Evolutionary conservation across 1,140 invertebrate genomes (phyloP).

Genomic region (Musca domestica): DNA sequence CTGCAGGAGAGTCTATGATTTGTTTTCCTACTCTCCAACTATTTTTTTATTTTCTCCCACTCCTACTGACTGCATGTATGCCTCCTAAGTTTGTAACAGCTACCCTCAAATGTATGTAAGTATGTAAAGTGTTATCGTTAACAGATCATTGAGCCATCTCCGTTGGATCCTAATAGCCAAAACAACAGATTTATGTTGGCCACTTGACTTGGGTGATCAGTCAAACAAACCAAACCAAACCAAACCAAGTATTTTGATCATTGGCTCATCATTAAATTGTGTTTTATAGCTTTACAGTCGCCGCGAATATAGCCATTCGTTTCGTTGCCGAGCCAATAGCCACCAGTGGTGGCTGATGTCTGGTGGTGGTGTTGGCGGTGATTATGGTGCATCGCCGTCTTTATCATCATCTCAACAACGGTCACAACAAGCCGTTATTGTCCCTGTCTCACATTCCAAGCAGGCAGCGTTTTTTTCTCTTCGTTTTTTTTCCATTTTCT

Average conservation of each 20-base stretch:
- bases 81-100: too few species aligned
- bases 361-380: too few species aligned
- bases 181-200: neutral
- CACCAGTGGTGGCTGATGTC: too few species aligned
- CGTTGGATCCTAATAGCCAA: neutral
- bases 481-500: neutral
- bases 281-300: conserved; percentile 14
- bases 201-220: neutral
- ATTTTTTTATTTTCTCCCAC: too few species aligned
- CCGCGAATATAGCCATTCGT: neutral
- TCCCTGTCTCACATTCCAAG: neutral
- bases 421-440: too few species aligned
- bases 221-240: neutral
- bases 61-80: too few species aligned
- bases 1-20: too few species aligned
- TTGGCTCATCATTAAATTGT: conserved; percentile 6
- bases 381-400: too few species aligned
- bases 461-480: neutral
- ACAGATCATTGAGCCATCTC: neutral
- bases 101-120: too few species aligned
- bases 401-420: too few species aligned
- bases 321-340: too few species aligned
- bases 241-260: neutral
- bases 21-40: too few species aligned
- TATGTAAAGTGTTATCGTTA: conserved; percentile 11